These are phyloP conservation scores for Scomber japonicus DNA, from an alignment of 2,113 vertebrate species.

Conservation along the genomic window DNA sequence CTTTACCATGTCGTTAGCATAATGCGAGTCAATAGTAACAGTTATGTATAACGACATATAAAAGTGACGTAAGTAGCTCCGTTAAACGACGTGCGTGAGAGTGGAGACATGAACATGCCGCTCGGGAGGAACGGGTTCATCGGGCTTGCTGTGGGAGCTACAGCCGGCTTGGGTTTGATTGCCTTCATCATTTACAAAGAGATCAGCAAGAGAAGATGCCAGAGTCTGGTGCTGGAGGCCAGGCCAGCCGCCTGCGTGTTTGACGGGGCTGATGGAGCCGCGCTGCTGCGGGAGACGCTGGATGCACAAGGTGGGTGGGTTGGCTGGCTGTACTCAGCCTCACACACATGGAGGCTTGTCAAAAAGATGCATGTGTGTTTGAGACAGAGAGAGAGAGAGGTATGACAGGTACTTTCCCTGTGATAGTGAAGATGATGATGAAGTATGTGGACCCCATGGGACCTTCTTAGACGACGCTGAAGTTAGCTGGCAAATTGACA, in stretches of 20 bases:
- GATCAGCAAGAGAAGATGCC: slow-evolving; percentile 56
- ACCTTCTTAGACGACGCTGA: too few relatives aligned
- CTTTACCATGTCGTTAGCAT: not conserved
- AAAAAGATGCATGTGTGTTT: not conserved
- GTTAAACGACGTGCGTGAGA: not conserved
- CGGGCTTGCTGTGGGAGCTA: slow-evolving; percentile 77
- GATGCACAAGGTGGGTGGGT: slow-evolving; percentile 75
- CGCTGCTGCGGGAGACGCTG: slow-evolving; percentile 23
- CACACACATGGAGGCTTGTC: too few relatives aligned
- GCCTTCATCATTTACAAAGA: slow-evolving; percentile 77
- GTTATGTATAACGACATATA: not conserved
- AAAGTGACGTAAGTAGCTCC: not conserved
- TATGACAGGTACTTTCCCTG: too few relatives aligned
- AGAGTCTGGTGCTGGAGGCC: slow-evolving; percentile 10
- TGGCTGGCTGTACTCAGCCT: slow-evolving; percentile 10
- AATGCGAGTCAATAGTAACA: not conserved
- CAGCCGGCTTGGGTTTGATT: slow-evolving; percentile 77
- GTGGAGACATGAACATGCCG: slow-evolving; percentile 49
- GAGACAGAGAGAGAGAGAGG: too few relatives aligned
- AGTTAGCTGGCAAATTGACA: too few relatives aligned
- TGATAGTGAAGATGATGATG: too few relatives aligned
- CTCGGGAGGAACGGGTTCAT: slow-evolving; percentile 74
- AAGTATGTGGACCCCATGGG: too few relatives aligned
- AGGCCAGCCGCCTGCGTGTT: not conserved
- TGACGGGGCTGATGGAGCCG: slow-evolving; percentile 2